These are phyloP conservation scores for Synanthedon andrenaeformis DNA, from an alignment of 2,888 invertebrate genomes.

Conservation along the genomic window DNA sequence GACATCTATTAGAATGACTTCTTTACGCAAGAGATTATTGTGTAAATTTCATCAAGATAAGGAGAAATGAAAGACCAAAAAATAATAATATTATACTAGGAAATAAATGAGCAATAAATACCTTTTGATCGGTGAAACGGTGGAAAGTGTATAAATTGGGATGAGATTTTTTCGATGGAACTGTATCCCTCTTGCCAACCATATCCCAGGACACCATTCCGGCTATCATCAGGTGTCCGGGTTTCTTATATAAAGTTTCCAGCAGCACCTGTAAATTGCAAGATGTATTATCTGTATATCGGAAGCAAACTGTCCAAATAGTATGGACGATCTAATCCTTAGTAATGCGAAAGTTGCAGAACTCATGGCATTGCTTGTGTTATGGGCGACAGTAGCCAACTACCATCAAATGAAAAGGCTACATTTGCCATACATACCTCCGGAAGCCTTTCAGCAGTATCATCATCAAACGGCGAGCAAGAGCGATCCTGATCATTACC, in stretches of 20 bases:
- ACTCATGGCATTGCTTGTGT: too few species aligned
- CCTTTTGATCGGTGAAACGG: conserved; percentile 76
- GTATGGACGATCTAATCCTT: not conserved
- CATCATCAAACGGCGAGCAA: conserved; percentile 68
- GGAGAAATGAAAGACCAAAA: too few species aligned
- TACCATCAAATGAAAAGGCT: too few species aligned
- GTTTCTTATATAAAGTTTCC: conserved; percentile 73
- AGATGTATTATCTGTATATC: too few species aligned
- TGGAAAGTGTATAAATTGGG: conserved; percentile 87
- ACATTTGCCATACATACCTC: conserved; percentile 41
- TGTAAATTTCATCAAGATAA: too few species aligned
- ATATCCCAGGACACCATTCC: conserved; percentile 94
- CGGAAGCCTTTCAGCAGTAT: conserved; percentile 73
- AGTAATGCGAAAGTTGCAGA: too few species aligned
- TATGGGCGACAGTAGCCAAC: too few species aligned
- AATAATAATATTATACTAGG: too few species aligned
- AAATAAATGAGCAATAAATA: conserved; percentile 13
- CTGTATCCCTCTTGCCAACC: conserved; percentile 83
- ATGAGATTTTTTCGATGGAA: conserved; percentile 75
- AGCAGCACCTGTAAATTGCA: conserved; percentile 63
- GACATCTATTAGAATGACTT: too few species aligned
- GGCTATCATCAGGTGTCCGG: conserved; percentile 82
- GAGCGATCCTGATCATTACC: conserved; percentile 28
- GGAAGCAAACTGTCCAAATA: not conserved
- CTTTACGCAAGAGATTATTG: too few species aligned